Evolutionary conservation across 1,140 invertebrate genomes (phyloP).

Genomic region (Drosophila orena): DNA sequence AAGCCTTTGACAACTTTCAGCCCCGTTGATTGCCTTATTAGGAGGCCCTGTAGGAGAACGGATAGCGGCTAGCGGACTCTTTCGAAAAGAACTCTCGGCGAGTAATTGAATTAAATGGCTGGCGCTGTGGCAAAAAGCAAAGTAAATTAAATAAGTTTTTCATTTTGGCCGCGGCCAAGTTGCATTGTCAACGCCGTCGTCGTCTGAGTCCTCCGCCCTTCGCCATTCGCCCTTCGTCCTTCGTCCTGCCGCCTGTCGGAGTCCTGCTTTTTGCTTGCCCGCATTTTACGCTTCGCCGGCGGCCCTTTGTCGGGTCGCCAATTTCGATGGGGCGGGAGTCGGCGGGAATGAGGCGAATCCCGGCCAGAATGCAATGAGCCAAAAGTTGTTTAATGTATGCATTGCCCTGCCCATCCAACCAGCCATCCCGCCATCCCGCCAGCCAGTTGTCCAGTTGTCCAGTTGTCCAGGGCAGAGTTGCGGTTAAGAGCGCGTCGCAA

Average conservation of each 20-base stretch:
- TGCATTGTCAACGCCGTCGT: slow-evolving; percentile 78
- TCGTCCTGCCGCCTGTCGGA: background rate
- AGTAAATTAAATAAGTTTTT: slow-evolving; percentile 84
- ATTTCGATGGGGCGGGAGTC: slow-evolving; percentile 4
- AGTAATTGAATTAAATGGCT: slow-evolving; percentile 82
- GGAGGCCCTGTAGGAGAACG: slow-evolving; percentile 19
- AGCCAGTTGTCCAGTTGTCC: no score
- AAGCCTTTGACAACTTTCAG: slow-evolving; percentile 37
- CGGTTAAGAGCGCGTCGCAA: slow-evolving; percentile 80
- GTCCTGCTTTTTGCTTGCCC: slow-evolving; percentile 73
- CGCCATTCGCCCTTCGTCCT: slow-evolving; percentile 1
- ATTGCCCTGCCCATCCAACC: slow-evolving; percentile 47
- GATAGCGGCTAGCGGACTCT: slow-evolving; percentile 16
- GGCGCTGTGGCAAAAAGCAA: slow-evolving; percentile 78
- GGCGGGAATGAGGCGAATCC: slow-evolving; percentile 2
- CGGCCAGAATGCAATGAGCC: slow-evolving; percentile 78
- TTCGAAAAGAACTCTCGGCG: slow-evolving; percentile 65
- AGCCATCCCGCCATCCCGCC: background rate
- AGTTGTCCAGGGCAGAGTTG: slow-evolving; percentile 31
- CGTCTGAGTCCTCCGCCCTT: slow-evolving; percentile 23
- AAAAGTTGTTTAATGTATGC: slow-evolving; percentile 84
- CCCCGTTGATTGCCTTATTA: slow-evolving; percentile 37
- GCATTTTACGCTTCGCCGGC: slow-evolving; percentile 80
- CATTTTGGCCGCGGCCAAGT: slow-evolving; percentile 78
- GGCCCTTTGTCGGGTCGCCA: slow-evolving; percentile 64